A percentile compares a stretch with the other conserved stretches of the same genome.
phyloP scores from a whole-genome alignment of 1,140 invertebrate species.

The Lerema accius region DNA sequence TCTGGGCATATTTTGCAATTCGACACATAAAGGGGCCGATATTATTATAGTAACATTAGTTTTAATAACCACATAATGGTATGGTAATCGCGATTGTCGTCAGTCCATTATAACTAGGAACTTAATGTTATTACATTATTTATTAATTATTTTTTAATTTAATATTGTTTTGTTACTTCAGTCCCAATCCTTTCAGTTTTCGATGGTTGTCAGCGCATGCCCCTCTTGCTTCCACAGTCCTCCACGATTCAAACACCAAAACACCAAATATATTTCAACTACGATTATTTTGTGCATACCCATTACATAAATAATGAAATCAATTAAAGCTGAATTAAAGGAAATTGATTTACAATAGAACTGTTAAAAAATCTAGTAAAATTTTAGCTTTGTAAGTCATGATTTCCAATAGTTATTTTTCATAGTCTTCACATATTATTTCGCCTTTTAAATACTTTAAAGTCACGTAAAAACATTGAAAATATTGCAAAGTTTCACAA shows the following conservation, averaged over 20 bases:
- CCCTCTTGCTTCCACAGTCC: constrained; percentile 67
- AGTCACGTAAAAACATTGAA: background rate
- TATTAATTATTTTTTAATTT: no score
- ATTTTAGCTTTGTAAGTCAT: constrained; percentile 8
- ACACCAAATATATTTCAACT: constrained; percentile 16
- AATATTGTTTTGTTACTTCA: background rate
- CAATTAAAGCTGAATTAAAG: background rate
- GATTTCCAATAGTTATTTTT: constrained; percentile 2
- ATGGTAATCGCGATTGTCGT: background rate
- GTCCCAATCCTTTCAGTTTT: constrained; percentile 36
- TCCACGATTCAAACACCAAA: constrained; percentile 33
- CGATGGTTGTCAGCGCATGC: constrained; percentile 79
- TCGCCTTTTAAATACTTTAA: background rate
- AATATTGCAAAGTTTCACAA: constrained; percentile 12
- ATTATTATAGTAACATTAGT: no score
- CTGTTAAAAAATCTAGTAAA: background rate
- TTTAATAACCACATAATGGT: no score
- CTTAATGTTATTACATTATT: no score
- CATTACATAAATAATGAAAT: constrained; percentile 2
- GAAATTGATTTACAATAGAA: constrained; percentile 16
- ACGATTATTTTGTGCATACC: constrained; percentile 14
- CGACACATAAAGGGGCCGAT: no score
- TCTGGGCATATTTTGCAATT: no score
- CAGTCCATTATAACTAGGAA: background rate
- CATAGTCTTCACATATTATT: constrained; percentile 3